Percentiles rank a stretch among this genome's conserved stretches.
Conservation (phyloP, 2,113 vertebrate species). For the Silurus glanis region DNA sequence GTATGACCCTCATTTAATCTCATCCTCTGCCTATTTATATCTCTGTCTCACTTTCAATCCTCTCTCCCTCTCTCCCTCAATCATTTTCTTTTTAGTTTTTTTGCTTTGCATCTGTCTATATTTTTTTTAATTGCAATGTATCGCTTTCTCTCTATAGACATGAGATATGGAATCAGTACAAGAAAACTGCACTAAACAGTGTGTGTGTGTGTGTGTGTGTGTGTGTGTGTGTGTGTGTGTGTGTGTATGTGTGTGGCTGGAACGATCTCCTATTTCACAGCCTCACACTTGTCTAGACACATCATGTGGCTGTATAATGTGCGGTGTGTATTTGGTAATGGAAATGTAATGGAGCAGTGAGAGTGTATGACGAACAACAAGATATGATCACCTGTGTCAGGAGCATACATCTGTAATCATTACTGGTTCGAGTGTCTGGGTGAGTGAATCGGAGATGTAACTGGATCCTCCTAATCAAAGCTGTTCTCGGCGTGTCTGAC, state of each 20-base stretch:
- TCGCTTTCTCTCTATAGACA: background rate
- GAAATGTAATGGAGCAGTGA: constrained; percentile 23
- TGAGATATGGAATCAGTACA: constrained; percentile 8
- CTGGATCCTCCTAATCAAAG: constrained; percentile 52
- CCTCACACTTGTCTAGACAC: constrained; percentile 37
- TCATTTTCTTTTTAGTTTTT: background rate
- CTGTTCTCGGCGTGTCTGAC: constrained; percentile 39
- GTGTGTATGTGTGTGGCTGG: background rate
- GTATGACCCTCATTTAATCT: background rate
- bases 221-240: constrained; percentile 11
- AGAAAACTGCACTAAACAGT: constrained; percentile 8
- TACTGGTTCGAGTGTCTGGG: background rate
- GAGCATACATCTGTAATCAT: background rate
- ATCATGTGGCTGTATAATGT: constrained; percentile 29
- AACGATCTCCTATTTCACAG: constrained; percentile 43
- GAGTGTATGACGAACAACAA: background rate
- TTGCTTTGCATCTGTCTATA: background rate
- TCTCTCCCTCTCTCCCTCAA: background rate
- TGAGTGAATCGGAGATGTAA: constrained; percentile 50
- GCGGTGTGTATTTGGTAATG: constrained; percentile 13
- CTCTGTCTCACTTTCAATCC: background rate
- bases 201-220: constrained; percentile 4
- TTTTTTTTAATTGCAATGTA: background rate
- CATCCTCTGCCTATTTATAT: background rate
- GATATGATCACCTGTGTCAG: constrained; percentile 17